Conservation (phyloP, 2,797 vertebrate species). For the Jordanella pulchra region DNA sequence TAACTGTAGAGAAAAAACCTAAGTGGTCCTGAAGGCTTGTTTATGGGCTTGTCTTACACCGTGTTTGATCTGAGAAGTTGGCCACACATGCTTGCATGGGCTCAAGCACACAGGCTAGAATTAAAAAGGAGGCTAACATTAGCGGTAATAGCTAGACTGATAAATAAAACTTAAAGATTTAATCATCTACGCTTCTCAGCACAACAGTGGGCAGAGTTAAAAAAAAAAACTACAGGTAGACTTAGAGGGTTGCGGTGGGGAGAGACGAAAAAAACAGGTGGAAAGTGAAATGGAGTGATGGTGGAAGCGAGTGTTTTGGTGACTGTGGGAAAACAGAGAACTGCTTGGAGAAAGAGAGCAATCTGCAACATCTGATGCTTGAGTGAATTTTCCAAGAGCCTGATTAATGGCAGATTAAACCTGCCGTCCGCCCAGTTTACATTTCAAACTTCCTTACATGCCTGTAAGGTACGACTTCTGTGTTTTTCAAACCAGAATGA, state of each 20-base stretch:
- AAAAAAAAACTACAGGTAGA: conserved; percentile 14
- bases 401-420: conserved; percentile 89
- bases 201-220: conserved; percentile 54
- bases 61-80: conserved; percentile 82
- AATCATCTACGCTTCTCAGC: conserved; percentile 79
- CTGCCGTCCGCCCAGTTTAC: conserved; percentile 80
- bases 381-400: conserved; percentile 87
- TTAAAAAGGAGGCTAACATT: conserved; percentile 71
- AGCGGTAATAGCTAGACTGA: conserved; percentile 76
- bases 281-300: conserved; percentile 47
- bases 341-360: conserved; percentile 69
- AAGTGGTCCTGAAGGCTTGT: conserved; percentile 90
- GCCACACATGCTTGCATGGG: conserved; percentile 76
- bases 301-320: conserved; percentile 43
- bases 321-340: conserved; percentile 34
- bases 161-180: conserved; percentile 80
- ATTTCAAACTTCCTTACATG: conserved; percentile 64
- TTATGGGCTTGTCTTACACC: conserved; percentile 85
- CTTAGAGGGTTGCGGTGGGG: conserved; percentile 17
- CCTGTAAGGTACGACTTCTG: conserved; percentile 51
- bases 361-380: conserved; percentile 88
- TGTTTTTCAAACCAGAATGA: conserved; percentile 34
- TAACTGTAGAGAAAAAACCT: conserved; percentile 66
- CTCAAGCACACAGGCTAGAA: conserved; percentile 24
- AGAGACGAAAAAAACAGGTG: conserved; percentile 35